Evolutionary conservation across 2,888 invertebrate species (phyloP).

Genomic region (Vesta saturnalis): DNA sequence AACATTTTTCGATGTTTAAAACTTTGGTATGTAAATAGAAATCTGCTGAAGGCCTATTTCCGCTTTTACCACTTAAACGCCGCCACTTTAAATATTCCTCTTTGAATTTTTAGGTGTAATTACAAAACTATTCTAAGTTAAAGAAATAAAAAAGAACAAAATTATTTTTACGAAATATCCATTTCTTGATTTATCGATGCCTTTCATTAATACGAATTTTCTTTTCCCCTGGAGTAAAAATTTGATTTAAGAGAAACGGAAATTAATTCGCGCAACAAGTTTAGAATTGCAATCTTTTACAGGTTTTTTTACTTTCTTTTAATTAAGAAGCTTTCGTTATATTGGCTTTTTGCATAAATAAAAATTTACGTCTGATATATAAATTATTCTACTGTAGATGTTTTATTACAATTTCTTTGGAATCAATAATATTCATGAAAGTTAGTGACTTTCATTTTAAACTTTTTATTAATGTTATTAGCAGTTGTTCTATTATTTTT

Average conservation of each 20-base stretch:
- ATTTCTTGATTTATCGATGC: neutral
- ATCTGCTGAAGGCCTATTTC: slow-evolving; percentile 13
- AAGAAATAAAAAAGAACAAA: no score
- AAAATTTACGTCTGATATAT: neutral
- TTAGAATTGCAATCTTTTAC: neutral
- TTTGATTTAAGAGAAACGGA: slow-evolving; percentile 19
- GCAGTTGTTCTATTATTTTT: no score
- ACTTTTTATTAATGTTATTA: no score
- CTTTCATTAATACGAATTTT: neutral
- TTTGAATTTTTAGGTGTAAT: no score
- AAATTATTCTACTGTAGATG: neutral
- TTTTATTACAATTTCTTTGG: no score
- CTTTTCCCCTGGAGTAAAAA: neutral
- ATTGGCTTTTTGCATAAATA: slow-evolving; percentile 5
- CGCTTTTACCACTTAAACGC: neutral
- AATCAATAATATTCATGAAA: no score
- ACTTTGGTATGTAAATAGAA: slow-evolving; percentile 10
- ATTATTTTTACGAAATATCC: no score
- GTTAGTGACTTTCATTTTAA: no score
- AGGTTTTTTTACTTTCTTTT: slow-evolving; percentile 15
- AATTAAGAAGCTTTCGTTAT: slow-evolving; percentile 15
- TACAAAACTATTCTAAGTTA: no score
- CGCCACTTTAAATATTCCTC: neutral
- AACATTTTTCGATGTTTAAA: slow-evolving; percentile 15
- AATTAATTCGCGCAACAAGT: slow-evolving; percentile 27